A percentile compares a stretch with the other conserved stretches of the same genome.
Conservation (phyloP, 37 sponge, comb jelly and placozoan species). For the Hexactinellida sp. region DNA sequence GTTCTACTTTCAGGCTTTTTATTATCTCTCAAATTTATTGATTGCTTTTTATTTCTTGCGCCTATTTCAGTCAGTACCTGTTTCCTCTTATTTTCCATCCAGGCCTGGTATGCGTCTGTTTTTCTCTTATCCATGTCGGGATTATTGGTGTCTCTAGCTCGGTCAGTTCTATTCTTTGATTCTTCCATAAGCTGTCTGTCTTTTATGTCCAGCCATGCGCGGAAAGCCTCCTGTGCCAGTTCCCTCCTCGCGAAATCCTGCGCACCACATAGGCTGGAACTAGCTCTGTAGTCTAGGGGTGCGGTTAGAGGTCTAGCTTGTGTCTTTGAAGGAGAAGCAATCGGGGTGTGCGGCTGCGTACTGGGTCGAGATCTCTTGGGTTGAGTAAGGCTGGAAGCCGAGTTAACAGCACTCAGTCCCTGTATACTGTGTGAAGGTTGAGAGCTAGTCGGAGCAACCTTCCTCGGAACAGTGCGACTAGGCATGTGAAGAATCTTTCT, state of each 20-base stretch:
- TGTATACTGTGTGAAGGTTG: not conserved
- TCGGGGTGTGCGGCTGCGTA: not conserved
- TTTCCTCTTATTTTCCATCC: constrained; percentile 9
- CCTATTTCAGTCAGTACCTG: not conserved
- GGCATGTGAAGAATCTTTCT: not conserved
- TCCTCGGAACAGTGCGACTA: not conserved
- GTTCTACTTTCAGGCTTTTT: not conserved
- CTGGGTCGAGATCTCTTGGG: not conserved
- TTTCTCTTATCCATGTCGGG: not conserved
- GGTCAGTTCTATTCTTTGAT: not conserved
- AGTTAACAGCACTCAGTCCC: not conserved
- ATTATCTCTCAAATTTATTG: not conserved
- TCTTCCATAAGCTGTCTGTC: not conserved
- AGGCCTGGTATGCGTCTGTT: not conserved
- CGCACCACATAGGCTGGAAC: not conserved
- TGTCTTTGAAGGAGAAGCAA: not conserved
- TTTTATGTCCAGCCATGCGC: not conserved
- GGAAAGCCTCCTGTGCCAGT: not conserved
- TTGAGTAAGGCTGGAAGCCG: not conserved
- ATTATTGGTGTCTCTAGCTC: not conserved
- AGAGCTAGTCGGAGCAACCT: not conserved
- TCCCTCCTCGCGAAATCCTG: not conserved
- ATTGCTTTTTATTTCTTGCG: not conserved
- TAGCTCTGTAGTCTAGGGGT: not conserved
- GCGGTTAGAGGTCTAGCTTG: not conserved